Conservation (phyloP, 2,888 invertebrate species). For the Atethmia centrago region DNA sequence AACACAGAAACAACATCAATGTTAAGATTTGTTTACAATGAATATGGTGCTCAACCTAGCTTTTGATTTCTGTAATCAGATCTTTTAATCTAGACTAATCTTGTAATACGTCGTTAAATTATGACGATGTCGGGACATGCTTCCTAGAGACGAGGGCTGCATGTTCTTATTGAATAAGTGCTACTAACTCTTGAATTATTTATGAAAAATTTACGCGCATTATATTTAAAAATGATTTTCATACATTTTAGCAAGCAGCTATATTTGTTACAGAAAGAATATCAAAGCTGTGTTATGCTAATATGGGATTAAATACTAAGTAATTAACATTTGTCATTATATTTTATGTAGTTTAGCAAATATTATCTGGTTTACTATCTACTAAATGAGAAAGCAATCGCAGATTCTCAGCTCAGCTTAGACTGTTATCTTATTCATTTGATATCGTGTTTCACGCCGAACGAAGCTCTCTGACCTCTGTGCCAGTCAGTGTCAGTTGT, state of each 20-base stretch:
- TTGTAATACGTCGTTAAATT: neutral
- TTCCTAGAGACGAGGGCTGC: constrained; percentile 5
- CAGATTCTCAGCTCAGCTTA: neutral
- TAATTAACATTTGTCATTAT: constrained; percentile 17
- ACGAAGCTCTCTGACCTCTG: neutral
- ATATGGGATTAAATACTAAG: constrained; percentile 4
- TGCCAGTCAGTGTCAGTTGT: neutral
- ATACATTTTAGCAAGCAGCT: neutral
- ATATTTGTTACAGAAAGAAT: neutral
- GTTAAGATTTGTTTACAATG: constrained; percentile 12
- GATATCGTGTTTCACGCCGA: neutral
- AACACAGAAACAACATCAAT: neutral
- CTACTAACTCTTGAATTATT: constrained; percentile 11
- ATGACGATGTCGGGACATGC: neutral
- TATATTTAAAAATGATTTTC: constrained; percentile 7
- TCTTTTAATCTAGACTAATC: neutral
- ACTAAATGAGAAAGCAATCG: constrained; percentile 19
- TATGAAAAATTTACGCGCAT: neutral
- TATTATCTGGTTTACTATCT: neutral
- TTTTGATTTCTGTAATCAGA: constrained; percentile 5
- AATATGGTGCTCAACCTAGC: constrained; percentile 1
- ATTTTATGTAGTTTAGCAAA: constrained; percentile 16
- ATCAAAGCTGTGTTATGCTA: constrained; percentile 5
- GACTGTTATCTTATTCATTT: constrained; percentile 5
- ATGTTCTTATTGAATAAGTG: constrained; percentile 8